Evolutionary conservation across 2,797 vertebrate species (phyloP).

Genomic region (Chloroceryle amazona): DNA sequence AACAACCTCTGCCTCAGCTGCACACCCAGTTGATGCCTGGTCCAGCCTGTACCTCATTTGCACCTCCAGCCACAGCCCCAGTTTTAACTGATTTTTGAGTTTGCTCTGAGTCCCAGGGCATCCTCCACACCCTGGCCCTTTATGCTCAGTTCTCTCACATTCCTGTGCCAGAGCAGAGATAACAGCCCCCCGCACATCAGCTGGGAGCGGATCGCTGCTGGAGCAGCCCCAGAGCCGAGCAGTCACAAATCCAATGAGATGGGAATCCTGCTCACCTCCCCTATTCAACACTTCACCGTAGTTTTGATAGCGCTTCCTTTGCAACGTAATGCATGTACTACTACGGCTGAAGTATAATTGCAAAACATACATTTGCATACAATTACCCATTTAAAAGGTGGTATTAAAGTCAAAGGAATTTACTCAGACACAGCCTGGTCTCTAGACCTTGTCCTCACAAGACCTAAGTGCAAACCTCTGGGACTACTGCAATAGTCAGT

Average conservation of each 20-base stretch:
- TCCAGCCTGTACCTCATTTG: fast-evolving
- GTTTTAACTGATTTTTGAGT: too few species aligned
- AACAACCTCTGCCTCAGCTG: not conserved
- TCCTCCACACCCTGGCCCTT: fast-evolving
- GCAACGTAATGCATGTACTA: fast-evolving
- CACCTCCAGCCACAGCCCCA: not conserved
- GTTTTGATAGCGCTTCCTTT: not conserved
- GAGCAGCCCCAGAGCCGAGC: not conserved
- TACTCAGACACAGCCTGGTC: not conserved
- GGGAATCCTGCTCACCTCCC: not conserved
- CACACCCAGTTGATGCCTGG: not conserved
- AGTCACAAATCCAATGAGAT: fast-evolving
- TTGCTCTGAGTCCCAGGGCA: not conserved
- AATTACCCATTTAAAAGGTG: not conserved
- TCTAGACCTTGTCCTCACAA: conserved; percentile 29
- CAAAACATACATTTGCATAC: not conserved
- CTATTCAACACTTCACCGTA: not conserved
- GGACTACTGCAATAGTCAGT: not conserved
- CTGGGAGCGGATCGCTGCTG: fast-evolving
- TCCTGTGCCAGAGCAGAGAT: not conserved
- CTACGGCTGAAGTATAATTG: not conserved
- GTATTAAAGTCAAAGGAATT: conserved; percentile 8
- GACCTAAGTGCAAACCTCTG: not conserved
- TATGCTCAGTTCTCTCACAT: fast-evolving
- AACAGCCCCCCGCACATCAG: fast-evolving